Percentiles rank a stretch among this genome's conserved stretches.
Evolutionary conservation across 2,888 invertebrate species (phyloP).

Genomic region (Eristalis intricaria): DNA sequence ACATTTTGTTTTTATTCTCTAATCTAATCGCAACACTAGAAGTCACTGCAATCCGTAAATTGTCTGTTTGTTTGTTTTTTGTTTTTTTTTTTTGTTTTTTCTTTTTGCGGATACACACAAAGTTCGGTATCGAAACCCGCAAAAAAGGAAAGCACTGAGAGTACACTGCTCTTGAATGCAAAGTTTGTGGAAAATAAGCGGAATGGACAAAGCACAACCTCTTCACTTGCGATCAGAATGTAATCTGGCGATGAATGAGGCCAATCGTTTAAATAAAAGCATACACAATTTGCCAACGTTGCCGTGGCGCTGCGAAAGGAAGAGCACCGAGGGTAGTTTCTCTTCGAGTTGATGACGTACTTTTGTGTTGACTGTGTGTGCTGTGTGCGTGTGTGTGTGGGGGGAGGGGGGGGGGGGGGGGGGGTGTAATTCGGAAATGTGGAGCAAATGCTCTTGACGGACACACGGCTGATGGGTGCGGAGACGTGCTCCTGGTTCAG

Average conservation of each 20-base stretch:
- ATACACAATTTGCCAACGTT: not conserved
- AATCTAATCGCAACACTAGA: not conserved
- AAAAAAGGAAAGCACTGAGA: not conserved
- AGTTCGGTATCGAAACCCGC: not conserved
- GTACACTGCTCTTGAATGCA: not conserved
- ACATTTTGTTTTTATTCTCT: constrained; percentile 16
- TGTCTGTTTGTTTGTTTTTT: too few species aligned
- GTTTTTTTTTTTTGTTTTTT: too few species aligned
- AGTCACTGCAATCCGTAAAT: not conserved
- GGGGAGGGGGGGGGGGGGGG: too few species aligned
- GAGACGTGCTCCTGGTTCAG: too few species aligned
- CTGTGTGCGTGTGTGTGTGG: too few species aligned
- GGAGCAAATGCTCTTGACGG: too few species aligned
- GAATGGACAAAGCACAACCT: constrained; percentile 35
- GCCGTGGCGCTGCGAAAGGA: not conserved
- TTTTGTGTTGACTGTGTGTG: too few species aligned
- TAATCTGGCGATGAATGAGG: constrained; percentile 32
- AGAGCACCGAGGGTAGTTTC: constrained; percentile 4
- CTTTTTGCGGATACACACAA: too few species aligned
- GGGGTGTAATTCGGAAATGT: too few species aligned
- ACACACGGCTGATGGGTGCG: too few species aligned
- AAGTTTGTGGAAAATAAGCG: not conserved
- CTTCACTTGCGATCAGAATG: constrained; percentile 38
- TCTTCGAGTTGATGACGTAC: not conserved
- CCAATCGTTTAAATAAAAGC: constrained; percentile 17